A percentile compares a stretch with the other conserved stretches of the same genome.
Conservation (phyloP, 2,888 invertebrate genomes). For the Heteropelma amictum region DNA sequence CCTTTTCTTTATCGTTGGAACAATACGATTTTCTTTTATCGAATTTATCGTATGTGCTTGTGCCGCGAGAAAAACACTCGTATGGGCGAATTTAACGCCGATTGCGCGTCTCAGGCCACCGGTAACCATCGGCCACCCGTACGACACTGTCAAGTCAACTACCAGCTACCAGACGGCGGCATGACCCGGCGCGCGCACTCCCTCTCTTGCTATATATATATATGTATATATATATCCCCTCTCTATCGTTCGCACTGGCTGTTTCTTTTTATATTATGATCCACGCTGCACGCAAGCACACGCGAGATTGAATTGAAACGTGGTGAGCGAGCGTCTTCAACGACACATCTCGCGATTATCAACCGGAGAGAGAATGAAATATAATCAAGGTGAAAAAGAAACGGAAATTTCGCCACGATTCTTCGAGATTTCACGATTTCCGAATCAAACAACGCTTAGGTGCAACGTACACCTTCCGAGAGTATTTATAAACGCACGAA, state of each 20-base stretch:
- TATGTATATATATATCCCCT: conserved; percentile 5
- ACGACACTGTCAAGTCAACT: conserved; percentile 55
- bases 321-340: conserved; percentile 12
- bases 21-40: neutral
- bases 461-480: too few species aligned
- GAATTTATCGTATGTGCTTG: neutral
- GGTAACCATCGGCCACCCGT: conserved; percentile 47
- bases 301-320: conserved; percentile 56
- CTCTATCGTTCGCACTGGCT: conserved; percentile 7
- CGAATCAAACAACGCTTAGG: too few species aligned
- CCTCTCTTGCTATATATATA: neutral
- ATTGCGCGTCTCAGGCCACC: conserved; percentile 36
- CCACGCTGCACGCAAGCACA: conserved; percentile 51
- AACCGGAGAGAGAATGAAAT: neutral
- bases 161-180: conserved; percentile 44
- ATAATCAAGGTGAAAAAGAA: too few species aligned
- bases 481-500: conserved; percentile 11
- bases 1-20: too few species aligned
- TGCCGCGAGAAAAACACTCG: conserved; percentile 1
- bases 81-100: conserved; percentile 36
- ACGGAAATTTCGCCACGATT: neutral
- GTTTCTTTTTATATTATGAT: conserved; percentile 30
- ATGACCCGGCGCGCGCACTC: conserved; percentile 36
- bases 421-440: too few species aligned
- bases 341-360: neutral